A percentile compares a stretch with the other conserved stretches of the same genome.
Conservation (phyloP, 2,888 invertebrate species). For the Neuroscelio doddi region DNA sequence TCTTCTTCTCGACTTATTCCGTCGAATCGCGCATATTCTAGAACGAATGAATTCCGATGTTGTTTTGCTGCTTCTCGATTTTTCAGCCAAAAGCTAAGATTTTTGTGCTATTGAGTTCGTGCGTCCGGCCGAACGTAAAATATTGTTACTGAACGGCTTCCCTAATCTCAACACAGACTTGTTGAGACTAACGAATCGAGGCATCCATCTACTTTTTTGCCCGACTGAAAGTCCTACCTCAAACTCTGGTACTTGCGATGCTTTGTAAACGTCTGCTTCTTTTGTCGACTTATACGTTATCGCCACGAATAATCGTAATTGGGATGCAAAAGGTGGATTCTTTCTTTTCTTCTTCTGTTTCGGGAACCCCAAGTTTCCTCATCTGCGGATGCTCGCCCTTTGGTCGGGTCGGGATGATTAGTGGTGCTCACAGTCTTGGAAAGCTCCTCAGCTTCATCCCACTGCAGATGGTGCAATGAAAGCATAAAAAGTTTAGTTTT, state of each 20-base stretch:
- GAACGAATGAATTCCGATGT: conserved; percentile 37
- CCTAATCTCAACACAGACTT: conserved; percentile 21
- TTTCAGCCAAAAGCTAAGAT: conserved; percentile 35
- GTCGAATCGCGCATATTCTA: conserved; percentile 43
- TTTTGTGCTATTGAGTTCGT: conserved; percentile 37
- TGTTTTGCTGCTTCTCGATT: conserved; percentile 43
- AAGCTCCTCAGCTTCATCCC: conserved; percentile 31
- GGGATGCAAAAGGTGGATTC: conserved; percentile 22
- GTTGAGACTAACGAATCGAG: conserved; percentile 26
- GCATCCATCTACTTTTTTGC: conserved; percentile 1
- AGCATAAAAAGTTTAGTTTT: no score
- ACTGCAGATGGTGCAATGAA: no score
- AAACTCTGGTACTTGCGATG: conserved; percentile 8
- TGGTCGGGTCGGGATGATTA: conserved; percentile 25
- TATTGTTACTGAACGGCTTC: conserved; percentile 22
- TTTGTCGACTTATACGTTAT: conserved; percentile 13
- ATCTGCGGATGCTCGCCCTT: conserved; percentile 20
- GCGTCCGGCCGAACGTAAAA: conserved; percentile 36
- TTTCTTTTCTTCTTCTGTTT: conserved; percentile 12
- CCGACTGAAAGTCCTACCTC: conserved; percentile 12
- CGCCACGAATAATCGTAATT: conserved; percentile 16
- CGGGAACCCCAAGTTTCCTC: neutral
- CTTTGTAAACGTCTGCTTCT: conserved; percentile 6
- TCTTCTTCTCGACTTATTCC: conserved; percentile 42
- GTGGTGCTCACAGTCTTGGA: no score